Base-by-base conservation (phyloP, 2,888 invertebrate genomes). In the Ceraclea dissimilis region DNA sequence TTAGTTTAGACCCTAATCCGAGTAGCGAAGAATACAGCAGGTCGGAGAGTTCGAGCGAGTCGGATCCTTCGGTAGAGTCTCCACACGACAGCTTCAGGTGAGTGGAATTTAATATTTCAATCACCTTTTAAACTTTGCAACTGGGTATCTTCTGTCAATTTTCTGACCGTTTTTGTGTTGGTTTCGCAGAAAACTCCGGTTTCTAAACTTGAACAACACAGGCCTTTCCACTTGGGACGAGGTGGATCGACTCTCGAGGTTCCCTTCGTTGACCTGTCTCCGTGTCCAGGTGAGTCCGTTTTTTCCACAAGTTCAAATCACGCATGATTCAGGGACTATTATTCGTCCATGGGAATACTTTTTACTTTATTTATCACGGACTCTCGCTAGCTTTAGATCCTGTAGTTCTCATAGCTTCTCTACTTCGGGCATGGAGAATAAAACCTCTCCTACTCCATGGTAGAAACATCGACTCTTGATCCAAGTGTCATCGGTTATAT, bases 171-270 rank as follows among this genome's bases (percentile, higher is more conserved):
- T 31, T 31, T 31, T 26, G 4, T 26, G 4, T 26, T 26, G 26
- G 26, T 26, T 26, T 26, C 4, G 10, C 72, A 81, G 83, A 55
- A 80, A 80, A 67, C 79, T 93, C 52, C 83, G 84, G 67, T 85
- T 90, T 67, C 78, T 92, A 56, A 93, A 93, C 72, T 78, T 95
- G 61, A 93, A 92, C 71, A 87, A 89, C 64, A 90, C 92, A 18
- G 81, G 86, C 51, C 73, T 96, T 49, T 80, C 85, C 49, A 86
- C 88, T 34, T 94, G 95, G 93, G 86, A 90, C 65, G 93, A 94
- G 67, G 86, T 96, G 58, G 94, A 95, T 67, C 81, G 87, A 64
- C 78, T 96, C 63, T 84, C 88, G 53, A 83, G 83, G 68, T 94
- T 94, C 74, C 92, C 90, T 1, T 80, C 83, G 10, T 78, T 97